Percentiles rank a stretch among this genome's conserved stretches.
Conservation (phyloP, 2,797 vertebrate species). For the Peromyscus melanophrys region DNA sequence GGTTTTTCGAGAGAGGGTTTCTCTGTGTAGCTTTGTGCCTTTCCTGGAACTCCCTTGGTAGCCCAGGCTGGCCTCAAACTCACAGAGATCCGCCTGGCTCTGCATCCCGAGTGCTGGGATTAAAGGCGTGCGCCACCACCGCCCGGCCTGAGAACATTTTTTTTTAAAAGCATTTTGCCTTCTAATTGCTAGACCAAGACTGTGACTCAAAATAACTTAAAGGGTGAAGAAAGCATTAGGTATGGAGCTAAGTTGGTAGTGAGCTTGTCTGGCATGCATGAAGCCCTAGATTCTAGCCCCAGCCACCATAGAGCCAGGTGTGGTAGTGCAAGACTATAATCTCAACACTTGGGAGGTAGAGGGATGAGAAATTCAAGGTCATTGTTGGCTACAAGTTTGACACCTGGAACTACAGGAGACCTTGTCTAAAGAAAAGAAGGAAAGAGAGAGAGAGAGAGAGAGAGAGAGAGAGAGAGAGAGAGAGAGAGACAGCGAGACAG, state of each 20-base stretch:
- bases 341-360: not conserved
- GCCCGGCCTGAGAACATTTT: not conserved
- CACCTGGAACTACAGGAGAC: not conserved
- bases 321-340: not conserved
- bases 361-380: not conserved
- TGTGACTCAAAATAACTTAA: constrained; percentile 30
- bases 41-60: too few species aligned
- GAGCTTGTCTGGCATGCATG: not conserved
- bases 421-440: not conserved
- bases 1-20: too few species aligned
- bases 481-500: too few species aligned
- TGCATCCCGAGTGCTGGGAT: too few species aligned
- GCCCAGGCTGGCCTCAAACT: too few species aligned
- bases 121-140: too few species aligned
- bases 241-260: not conserved
- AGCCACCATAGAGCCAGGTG: not conserved
- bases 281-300: not conserved
- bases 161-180: not conserved
- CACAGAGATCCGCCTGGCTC: too few species aligned
- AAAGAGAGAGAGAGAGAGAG: not conserved
- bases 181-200: constrained; percentile 31
- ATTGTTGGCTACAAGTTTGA: not conserved
- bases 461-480: not conserved
- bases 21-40: too few species aligned
- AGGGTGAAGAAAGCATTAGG: not conserved